These are phyloP conservation scores for Maniola jurtina DNA, from an alignment of 1,140 invertebrate species.

Conservation along the genomic window DNA sequence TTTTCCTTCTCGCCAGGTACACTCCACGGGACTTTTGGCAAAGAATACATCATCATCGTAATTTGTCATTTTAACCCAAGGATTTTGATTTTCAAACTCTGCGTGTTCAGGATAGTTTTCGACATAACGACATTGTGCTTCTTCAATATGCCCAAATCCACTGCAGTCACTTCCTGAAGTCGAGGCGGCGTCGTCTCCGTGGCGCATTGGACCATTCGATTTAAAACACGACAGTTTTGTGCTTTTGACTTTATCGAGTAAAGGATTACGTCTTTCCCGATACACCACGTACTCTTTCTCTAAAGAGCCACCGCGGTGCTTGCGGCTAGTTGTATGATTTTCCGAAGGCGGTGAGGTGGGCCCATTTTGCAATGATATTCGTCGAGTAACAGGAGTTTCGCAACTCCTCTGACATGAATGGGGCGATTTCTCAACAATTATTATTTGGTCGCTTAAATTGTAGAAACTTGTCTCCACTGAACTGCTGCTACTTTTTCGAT, in stretches of 20 bases:
- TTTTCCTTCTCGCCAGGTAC: slow-evolving; percentile 64
- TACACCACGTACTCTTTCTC: slow-evolving; percentile 76
- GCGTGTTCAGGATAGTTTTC: slow-evolving; percentile 63
- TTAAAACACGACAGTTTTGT: slow-evolving; percentile 85
- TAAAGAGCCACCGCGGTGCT: slow-evolving; percentile 76
- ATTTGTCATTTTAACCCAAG: slow-evolving; percentile 73
- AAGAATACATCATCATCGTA: slow-evolving; percentile 76
- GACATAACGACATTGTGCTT: slow-evolving; percentile 65
- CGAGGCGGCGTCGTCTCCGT: slow-evolving; percentile 73
- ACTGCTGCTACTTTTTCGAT: slow-evolving; percentile 82
- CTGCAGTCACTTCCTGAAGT: slow-evolving; percentile 78
- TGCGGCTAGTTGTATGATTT: slow-evolving; percentile 52
- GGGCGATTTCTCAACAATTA: slow-evolving; percentile 79
- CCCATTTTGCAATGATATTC: slow-evolving; percentile 71
- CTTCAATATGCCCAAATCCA: slow-evolving; percentile 77
- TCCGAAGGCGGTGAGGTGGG: slow-evolving; percentile 61
- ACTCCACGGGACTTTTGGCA: slow-evolving; percentile 60
- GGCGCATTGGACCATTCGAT: slow-evolving; percentile 71
- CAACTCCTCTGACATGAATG: slow-evolving; percentile 60
- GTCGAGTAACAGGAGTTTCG: slow-evolving; percentile 64
- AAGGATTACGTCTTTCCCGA: slow-evolving; percentile 83
- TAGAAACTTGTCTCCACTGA: slow-evolving; percentile 84
- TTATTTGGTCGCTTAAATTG: slow-evolving; percentile 81
- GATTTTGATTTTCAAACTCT: slow-evolving; percentile 74
- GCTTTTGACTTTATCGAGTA: slow-evolving; percentile 85